Base-by-base conservation (phyloP, 2,888 invertebrate genomes). In the Cancer borealis region DNA sequence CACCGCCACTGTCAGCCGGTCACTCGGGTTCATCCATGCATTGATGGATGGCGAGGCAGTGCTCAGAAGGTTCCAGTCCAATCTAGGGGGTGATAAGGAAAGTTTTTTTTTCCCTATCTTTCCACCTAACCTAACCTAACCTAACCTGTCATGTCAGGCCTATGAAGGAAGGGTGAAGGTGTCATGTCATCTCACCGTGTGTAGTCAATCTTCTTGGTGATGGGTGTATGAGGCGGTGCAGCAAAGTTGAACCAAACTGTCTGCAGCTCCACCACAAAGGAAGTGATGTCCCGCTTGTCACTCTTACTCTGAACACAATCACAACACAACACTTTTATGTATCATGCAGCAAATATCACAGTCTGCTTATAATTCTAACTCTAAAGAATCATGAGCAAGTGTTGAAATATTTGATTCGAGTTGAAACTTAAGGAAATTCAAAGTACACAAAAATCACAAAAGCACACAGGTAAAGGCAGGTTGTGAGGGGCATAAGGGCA, bases 181-280 rank as follows among this genome's bases (percentile, higher is more conserved):
- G 47, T 26, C 21, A 26, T 4, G 47, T 26, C 21, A 26, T 39
- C 96, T 96, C 96, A 98, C 98, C 98, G 98, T 0, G 99, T 99
- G 96, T 98, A 99, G 96, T 99, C 99, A 96, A 99, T 98, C 97
- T 99, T 99, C 96, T 98, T 97, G 0, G 99, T 99, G 91, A 99
- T 99, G 0, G 99, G 99, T 1, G 99, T 98, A 95, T 98, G 97
- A 0, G 99, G 99, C 0, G 99, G 99, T 0, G 99, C 99, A 6
- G 99, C 99, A 97, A 99, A 99, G 96, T 99, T 99, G 96, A 99
- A 99, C 99, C 99, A 99, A 88, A 99, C 98, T 0, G 98, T 98
- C 96, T 98, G 98, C 93, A 99, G 97, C 96, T 99, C 98, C 93
- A 99, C 98, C 1, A 87, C 87, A 30, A 95, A 95, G 12, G 95